Evolutionary conservation across 2,797 vertebrate species (phyloP).

Genomic region (Hylomyscus alleni): DNA sequence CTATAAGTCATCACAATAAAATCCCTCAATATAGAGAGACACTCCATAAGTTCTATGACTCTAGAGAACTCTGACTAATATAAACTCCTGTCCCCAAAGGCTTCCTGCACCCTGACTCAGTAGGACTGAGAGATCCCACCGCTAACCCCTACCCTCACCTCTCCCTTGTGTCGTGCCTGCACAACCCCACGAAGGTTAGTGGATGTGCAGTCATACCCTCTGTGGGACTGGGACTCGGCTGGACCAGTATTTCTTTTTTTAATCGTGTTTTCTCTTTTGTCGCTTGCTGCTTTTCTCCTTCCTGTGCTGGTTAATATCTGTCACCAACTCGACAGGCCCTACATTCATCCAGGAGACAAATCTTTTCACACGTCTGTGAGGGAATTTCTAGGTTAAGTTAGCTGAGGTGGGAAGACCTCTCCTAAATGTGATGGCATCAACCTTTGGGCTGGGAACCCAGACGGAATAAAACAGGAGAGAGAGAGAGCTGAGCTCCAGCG

Average conservation of each 20-base stretch:
- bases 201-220: not conserved
- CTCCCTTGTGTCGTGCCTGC: not conserved
- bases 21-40: not conserved
- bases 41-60: not conserved
- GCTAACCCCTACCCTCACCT: accelerated
- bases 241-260: not conserved
- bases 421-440: not conserved
- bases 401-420: not conserved
- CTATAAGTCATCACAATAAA: not conserved
- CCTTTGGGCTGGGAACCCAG: not conserved
- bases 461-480: not conserved
- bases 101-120: not conserved
- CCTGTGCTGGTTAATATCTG: not conserved
- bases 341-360: not conserved
- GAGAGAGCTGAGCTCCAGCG: not conserved
- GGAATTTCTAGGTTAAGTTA: not conserved
- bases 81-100: not conserved
- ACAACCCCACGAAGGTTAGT: not conserved
- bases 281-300: not conserved
- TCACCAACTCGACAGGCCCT: not conserved
- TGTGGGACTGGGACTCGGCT: not conserved
- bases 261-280: not conserved
- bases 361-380: not conserved
- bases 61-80: not conserved
- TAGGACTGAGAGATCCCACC: not conserved